Percentiles rank a stretch among this genome's conserved stretches.
phyloP scores from a whole-genome alignment of 2,888 invertebrate species.

The Nowickia ferox region DNA sequence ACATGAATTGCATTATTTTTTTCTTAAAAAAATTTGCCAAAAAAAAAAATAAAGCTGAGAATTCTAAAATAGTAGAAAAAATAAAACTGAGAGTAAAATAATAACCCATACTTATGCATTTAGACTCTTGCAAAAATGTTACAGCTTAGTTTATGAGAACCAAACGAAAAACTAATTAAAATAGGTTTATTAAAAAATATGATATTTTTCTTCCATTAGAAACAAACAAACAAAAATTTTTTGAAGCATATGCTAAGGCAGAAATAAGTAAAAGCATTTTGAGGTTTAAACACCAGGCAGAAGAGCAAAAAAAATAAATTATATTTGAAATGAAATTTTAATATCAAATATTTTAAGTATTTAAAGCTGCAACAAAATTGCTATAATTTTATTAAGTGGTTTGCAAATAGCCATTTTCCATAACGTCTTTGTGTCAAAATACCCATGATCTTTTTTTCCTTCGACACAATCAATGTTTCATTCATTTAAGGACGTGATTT shows the following conservation, averaged over 20 bases:
- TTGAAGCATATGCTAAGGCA: not conserved
- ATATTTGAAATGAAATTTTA: conserved; percentile 7
- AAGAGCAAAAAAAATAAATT: not conserved
- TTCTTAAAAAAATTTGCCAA: conserved; percentile 6
- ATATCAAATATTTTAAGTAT: not conserved
- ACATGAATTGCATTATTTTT: conserved; percentile 56
- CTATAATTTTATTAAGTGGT: conserved; percentile 20
- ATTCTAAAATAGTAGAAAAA: conserved; percentile 8
- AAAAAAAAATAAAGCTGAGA: not conserved
- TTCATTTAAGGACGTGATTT: conserved; percentile 65
- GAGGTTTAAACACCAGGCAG: not conserved
- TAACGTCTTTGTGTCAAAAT: conserved; percentile 30
- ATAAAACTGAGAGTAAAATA: conserved; percentile 34
- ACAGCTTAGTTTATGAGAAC: conserved; percentile 10
- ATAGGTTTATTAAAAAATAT: not conserved
- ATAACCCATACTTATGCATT: conserved; percentile 15
- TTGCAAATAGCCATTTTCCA: not conserved
- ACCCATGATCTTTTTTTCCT: conserved; percentile 17
- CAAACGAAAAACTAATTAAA: conserved; percentile 27
- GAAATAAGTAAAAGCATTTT: not conserved
- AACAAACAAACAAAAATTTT: not conserved
- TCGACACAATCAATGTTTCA: conserved; percentile 61
- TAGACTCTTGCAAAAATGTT: conserved; percentile 4
- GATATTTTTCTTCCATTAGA: not conserved
- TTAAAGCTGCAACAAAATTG: not conserved